These are phyloP conservation scores for Willisornis vidua DNA, from an alignment of 2,113 vertebrate genomes.

Conservation along the genomic window DNA sequence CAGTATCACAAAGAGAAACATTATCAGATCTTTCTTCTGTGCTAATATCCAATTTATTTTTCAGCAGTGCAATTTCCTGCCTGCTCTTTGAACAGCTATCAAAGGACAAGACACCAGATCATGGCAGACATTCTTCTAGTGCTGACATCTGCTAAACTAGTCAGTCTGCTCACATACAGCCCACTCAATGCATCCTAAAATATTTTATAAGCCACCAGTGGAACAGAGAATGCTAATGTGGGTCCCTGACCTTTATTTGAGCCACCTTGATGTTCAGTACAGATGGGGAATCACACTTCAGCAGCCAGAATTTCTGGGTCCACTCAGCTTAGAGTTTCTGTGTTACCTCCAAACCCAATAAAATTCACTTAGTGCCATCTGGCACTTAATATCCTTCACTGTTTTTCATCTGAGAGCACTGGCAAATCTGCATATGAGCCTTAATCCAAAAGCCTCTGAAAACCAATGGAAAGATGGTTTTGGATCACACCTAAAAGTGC, in stretches of 20 bases:
- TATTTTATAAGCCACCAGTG: conserved; percentile 51
- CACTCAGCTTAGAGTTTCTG: background rate
- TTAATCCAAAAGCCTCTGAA: conserved; percentile 23
- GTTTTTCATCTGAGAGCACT: background rate
- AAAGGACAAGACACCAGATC: conserved; percentile 56
- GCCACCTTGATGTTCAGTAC: conserved; percentile 35
- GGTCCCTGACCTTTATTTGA: conserved; percentile 53
- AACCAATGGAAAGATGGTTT: background rate
- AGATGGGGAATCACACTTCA: conserved; percentile 21
- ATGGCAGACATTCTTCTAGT: conserved; percentile 43
- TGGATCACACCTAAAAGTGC: background rate
- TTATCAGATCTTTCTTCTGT: background rate
- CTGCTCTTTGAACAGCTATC: conserved; percentile 58
- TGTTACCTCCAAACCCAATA: conserved; percentile 10
- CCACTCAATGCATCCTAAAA: conserved; percentile 55
- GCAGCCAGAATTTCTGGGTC: conserved; percentile 32
- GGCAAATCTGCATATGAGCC: background rate
- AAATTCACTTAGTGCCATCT: conserved; percentile 20
- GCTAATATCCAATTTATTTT: conserved; percentile 45
- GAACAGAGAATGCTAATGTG: background rate
- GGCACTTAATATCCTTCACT: conserved; percentile 7
- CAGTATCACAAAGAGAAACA: background rate
- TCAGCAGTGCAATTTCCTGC: conserved; percentile 64
- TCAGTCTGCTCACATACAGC: conserved; percentile 46
- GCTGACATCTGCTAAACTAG: conserved; percentile 61